Evolutionary conservation across 2,797 vertebrate species (phyloP), one percentile per base, ranked within the genome.

Genomic region (Rhynchotus rufescens): DNA sequence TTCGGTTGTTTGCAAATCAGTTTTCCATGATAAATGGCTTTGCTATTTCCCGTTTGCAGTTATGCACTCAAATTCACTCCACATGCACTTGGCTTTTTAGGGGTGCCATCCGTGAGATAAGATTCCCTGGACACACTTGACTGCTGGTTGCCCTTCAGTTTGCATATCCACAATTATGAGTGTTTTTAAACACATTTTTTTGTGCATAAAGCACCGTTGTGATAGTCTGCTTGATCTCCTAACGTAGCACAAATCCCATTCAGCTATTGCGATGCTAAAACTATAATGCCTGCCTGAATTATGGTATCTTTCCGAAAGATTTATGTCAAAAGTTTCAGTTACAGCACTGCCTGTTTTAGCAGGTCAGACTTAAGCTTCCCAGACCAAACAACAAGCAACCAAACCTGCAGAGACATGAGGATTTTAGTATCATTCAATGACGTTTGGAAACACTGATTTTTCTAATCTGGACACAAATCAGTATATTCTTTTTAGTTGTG

Each of bases 391-490:
- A 0, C 3, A 14, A 23, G 75, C 21, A 16, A 44, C 26, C 3
- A 38, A 52, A 40, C 20, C 26, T 52, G 42, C 82, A 22, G 22
- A 32, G 8, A 4, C 8, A 16, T 34, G 56, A 74, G 13, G n/a
- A 44, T 66, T 78, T 57, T 28, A 47, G 15, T 10, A 79, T 60
- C 19, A 21, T 3, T 17, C 12, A 23, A 64, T 42, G 16, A 57
- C 78, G 57, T 36, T 80, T 65, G 69, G 76, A 56, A 89, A 80
- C 82, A 2, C 59, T 52, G 68, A 34, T 62, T 92, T 57, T 86
- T 71, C 74, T 34, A 52, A 26, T 56, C 67, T 64, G 36, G 26
- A 36, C 87, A 84, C 2, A 72, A 88, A 77, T 68, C 22, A 74
- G 28, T 22, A 12, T 45, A 0, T 77, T 88, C 62, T 84, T 88